phyloP scores from a whole-genome alignment of 2,888 invertebrate species.

The Iselma pallidipennis region DNA sequence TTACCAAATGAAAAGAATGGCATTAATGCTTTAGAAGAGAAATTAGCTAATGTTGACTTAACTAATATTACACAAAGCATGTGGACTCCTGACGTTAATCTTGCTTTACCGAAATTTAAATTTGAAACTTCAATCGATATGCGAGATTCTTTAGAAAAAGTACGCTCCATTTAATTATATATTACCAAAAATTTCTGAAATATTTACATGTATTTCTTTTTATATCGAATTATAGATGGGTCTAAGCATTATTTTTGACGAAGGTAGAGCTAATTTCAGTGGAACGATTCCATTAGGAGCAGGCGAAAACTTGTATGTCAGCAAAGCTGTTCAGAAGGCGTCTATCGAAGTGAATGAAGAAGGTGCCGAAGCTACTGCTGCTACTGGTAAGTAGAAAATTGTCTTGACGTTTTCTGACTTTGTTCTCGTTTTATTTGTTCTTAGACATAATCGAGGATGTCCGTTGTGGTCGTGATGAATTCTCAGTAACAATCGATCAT shows the following conservation, averaged over 20 bases:
- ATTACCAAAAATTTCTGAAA: too few species aligned
- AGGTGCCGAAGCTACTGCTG: slow-evolving; percentile 81
- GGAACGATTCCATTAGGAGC: too few species aligned
- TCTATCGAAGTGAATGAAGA: slow-evolving; percentile 84
- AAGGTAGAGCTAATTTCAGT: too few species aligned
- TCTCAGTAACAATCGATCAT: neutral
- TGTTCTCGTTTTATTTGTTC: too few species aligned
- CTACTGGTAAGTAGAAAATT: slow-evolving; percentile 71
- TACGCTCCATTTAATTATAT: too few species aligned
- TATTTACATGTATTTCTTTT: too few species aligned
- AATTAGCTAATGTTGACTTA: too few species aligned
- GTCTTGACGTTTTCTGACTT: too few species aligned
- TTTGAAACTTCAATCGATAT: slow-evolving; percentile 73
- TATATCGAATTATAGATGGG: too few species aligned
- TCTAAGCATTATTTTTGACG: too few species aligned
- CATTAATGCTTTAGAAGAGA: slow-evolving; percentile 62
- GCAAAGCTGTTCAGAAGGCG: slow-evolving; percentile 77
- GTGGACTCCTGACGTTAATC: slow-evolving; percentile 61
- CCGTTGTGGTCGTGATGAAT: neutral
- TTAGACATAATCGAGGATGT: neutral
- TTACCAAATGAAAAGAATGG: slow-evolving; percentile 70
- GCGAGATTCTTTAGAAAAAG: too few species aligned
- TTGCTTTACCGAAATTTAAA: slow-evolving; percentile 77
- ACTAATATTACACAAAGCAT: slow-evolving; percentile 56
- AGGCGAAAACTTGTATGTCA: slow-evolving; percentile 60